Base-by-base conservation (phyloP, 2,797 vertebrate genomes). In the Takifugu ocellatus region DNA sequence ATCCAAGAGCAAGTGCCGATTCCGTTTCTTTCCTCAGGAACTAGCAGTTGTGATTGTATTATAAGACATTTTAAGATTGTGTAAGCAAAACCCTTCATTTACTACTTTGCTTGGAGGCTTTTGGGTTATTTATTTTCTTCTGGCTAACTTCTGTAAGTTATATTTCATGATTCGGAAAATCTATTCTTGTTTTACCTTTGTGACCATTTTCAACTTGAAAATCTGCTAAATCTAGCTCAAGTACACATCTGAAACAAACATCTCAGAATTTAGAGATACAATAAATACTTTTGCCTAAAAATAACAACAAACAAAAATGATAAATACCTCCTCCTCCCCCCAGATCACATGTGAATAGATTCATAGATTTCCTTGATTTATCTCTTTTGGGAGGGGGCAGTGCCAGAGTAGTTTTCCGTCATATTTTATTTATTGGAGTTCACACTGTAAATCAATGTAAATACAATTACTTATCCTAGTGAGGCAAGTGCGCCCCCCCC, bases 391-490 rank as follows among this genome's bases (percentile, higher is more conserved):
- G 14, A 16, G 42, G 42, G 42, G 42, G 43, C 15, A 44, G 7
- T 39, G 36, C 1, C 36, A 39, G 36, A 10, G 36, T 39, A 39
- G 36, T 14, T 14, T 39, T 44, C 39, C 25, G 15, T 55, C n/a
- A 54, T 17, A 33, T 33, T 33, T 33, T 33, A 33, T 33, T 33
- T 33, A 33, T 33, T 14, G 26, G 17, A 51, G 31, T 50, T 52
- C 42, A 59, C 31, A 47, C 42, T 51, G 14, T 44, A 25, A 36
- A 64, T 59, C 17, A 36, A 57, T 49, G 21, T 56, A 70, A 74
- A 75, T 14, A 49, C 36, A 69, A 49, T 81, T 60, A 69, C 46
- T 70, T 57, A 70, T 68, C 52, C 52, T 70, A 62, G 73, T 59
- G 26, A 66, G 44, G 54, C 21, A 58, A 74, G 75, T 61, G 21